phyloP scores from a whole-genome alignment of 1,140 invertebrate genomes.

The Mizuhopecten yessoensis region DNA sequence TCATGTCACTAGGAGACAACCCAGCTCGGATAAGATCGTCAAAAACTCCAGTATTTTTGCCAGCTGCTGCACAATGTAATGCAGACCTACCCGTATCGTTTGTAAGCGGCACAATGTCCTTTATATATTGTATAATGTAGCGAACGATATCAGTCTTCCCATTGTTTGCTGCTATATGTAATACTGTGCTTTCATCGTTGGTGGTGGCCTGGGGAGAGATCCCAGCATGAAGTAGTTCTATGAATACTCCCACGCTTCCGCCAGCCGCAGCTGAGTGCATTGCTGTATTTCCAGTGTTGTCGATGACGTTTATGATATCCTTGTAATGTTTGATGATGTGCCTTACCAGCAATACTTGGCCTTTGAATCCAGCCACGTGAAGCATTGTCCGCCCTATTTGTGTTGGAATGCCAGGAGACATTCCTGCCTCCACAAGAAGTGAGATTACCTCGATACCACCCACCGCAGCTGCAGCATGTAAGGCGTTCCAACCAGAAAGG shows the following conservation, averaged over 20 bases:
- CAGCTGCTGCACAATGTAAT: neutral
- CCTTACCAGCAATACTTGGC: neutral
- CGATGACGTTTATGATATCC: neutral
- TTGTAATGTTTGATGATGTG: slow-evolving; percentile 14
- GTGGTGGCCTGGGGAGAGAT: neutral
- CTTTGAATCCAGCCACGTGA: neutral
- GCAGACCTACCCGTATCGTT: neutral
- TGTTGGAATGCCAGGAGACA: neutral
- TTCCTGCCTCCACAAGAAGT: neutral
- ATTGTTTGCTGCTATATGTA: slow-evolving; percentile 18
- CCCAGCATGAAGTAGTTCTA: neutral
- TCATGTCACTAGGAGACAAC: neutral
- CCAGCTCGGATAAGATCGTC: neutral
- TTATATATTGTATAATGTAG: slow-evolving; percentile 9
- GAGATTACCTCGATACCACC: slow-evolving; percentile 9
- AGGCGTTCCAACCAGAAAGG: neutral
- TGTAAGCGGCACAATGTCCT: neutral
- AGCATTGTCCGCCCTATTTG: neutral
- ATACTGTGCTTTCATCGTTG: neutral
- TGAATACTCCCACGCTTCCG: neutral
- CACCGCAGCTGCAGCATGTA: neutral
- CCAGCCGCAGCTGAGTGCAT: neutral
- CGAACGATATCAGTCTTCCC: slow-evolving; percentile 22
- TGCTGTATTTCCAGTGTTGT: slow-evolving; percentile 6
- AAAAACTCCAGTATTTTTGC: neutral